Percentiles rank a stretch among this genome's conserved stretches.
These are phyloP conservation scores for Tetheella fluctuosa DNA, from an alignment of 2,888 invertebrate species.

Conservation along the genomic window DNA sequence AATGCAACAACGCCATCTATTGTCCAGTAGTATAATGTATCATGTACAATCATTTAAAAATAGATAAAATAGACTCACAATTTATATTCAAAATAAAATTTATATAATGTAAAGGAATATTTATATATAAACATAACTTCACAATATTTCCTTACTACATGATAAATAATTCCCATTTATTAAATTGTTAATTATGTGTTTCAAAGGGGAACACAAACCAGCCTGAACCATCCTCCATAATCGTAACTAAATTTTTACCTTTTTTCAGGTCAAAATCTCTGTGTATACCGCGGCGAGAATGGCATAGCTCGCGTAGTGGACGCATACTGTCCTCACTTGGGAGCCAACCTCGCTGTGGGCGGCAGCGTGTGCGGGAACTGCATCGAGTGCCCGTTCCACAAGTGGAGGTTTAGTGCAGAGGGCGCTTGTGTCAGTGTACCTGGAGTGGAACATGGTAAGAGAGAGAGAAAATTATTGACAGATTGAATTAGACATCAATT, in stretches of 20 bases:
- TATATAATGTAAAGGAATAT: too few relatives aligned
- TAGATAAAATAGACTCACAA: too few relatives aligned
- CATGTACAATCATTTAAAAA: too few relatives aligned
- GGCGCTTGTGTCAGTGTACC: conserved; percentile 91
- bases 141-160: too few relatives aligned
- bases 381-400: conserved; percentile 95
- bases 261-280: conserved; percentile 86
- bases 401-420: conserved; percentile 91
- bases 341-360: conserved; percentile 93
- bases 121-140: too few relatives aligned
- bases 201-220: too few relatives aligned
- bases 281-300: conserved; percentile 87
- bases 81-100: too few relatives aligned
- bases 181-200: too few relatives aligned
- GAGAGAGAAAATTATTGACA: too few relatives aligned
- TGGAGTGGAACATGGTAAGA: conserved; percentile 64
- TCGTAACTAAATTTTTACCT: too few relatives aligned
- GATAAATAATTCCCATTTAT: too few relatives aligned
- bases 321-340: conserved; percentile 95
- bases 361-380: conserved; percentile 91
- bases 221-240: too few relatives aligned
- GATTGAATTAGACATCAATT: background rate
- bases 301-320: conserved; percentile 88
- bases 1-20: conserved; percentile 17
- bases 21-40: conserved; percentile 6